Percentiles rank a stretch among this genome's conserved stretches.
Conservation (phyloP, 2,113 vertebrate species). For the Mionectes macconnelli region DNA sequence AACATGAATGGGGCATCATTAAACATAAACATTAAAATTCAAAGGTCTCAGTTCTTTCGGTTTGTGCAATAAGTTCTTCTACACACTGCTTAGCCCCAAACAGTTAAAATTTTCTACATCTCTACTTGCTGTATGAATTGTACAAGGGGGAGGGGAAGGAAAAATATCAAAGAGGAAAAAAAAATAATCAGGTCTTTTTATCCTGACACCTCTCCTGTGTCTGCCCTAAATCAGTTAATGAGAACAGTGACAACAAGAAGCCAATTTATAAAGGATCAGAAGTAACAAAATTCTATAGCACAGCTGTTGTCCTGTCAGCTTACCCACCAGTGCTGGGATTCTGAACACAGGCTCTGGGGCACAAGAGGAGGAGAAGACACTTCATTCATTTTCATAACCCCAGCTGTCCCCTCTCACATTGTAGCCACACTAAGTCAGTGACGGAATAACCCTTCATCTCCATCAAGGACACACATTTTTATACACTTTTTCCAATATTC, state of each 20-base stretch:
- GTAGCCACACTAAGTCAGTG: not conserved
- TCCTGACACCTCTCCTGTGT: too few relatives aligned
- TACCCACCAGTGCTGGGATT: not conserved
- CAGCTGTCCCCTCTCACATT: not conserved
- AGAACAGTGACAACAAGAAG: not conserved
- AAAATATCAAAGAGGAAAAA: not conserved
- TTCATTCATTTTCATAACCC: not conserved
- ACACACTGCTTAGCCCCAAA: not conserved
- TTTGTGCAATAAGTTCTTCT: not conserved
- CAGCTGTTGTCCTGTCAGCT: not conserved
- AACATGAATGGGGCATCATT: not conserved
- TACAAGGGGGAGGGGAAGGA: rapidly evolving
- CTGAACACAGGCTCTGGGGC: not conserved
- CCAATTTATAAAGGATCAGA: not conserved
- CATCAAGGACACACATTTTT: not conserved
- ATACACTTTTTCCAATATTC: not conserved
- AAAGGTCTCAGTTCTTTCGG: not conserved
- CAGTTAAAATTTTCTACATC: not conserved
- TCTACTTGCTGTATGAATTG: not conserved
- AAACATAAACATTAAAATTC: not conserved
- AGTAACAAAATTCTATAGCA: not conserved
- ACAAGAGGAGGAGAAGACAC: not conserved
- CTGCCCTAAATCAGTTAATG: not conserved
- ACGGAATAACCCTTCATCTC: not conserved
- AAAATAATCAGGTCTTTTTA: not conserved